Base-by-base conservation (phyloP, 2,888 invertebrate species). In the Clunio marinus region DNA sequence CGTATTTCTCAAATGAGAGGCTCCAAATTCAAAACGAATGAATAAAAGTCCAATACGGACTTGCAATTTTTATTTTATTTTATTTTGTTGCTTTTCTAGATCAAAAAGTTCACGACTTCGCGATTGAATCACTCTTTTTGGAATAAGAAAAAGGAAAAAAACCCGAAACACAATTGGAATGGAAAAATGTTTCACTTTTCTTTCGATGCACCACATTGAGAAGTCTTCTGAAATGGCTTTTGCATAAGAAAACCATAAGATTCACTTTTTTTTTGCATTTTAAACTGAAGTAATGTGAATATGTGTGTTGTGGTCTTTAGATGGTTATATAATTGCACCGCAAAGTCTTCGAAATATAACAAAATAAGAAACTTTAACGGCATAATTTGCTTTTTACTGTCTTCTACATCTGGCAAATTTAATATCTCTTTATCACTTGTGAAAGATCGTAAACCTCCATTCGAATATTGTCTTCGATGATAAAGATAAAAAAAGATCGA, bases 61-160 rank as follows among this genome's bases (percentile, higher is more conserved):
- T 65, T 24, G 25, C n/a, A 27, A 32, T 22, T 27, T n/a, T n/a
- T n/a, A n/a, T n/a, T n/a, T n/a, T n/a, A n/a, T n/a, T n/a, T n/a
- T n/a, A n/a, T n/a, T n/a, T n/a, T n/a, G n/a, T n/a, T 46, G 17
- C 8, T 63, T 66, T 62, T 55, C 66, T 66, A 35, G 66, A 66
- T 66, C 66, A 66, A 20, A 28, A 24, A 66, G 55, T 66, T 66
- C 66, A 66, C 66, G 66, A 66, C 22, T 55, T 24, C 25, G 41
- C 25, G 46, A 65, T 65, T 46, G 63, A 46, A 65, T 65, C 63
- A 27, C 13, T 57, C n/a, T 51, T 32, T 51, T 51, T 22, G 45
- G 63, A 27, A 65, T 25, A 27, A 28, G 27, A 27, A 2, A 58
- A 13, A 28, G 58, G n/a, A 58, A n/a, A 46, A 57, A 10, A 27